Evolutionary conservation across 2,888 invertebrate genomes (phyloP), one percentile per base, ranked within the genome.

Genomic region (Periphyllus acericola): DNA sequence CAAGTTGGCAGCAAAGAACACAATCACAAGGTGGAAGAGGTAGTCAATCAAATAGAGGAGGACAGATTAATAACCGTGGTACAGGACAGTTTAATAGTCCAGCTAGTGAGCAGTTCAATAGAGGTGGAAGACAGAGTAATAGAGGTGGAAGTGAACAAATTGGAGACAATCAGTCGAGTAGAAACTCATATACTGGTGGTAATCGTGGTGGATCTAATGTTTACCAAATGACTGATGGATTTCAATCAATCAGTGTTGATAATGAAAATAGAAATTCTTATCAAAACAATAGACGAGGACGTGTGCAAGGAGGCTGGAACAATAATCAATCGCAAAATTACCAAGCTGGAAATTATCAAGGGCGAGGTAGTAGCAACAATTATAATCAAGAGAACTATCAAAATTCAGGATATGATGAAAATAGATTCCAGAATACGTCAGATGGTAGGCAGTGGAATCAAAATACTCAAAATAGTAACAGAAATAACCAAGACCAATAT

Each of bases 1-100:
- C 99, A 0, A 95, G 97, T 0, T 99, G 98, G 97, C 95, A 95
- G 91, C 96, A 97, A 91, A 89, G 90, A 83, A 93, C 93, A 83
- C 93, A 60, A 93, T 93, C 60, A 92, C 93, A 19, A 89, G 89
- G 88, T 89, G 52, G 19, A 89, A 92, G 92, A 89, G 92, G 92
- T 46, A 92, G 92, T 89, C 92, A 92, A 91, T 92, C 91, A 90
- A 91, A 91, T 89, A 91, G 92, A 82, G 91, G 90, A 83, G 90
- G 90, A 83, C 90, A 90, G 82, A 89, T 90, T 46, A 90, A 71
- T 71, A 71, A 90, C 21, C 89, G 90, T 34, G 90, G 91, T 36
- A 90, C 91, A 32, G 90, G 91, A 32, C 83, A 83, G 36, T 83
- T 60, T 14, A 60, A 60, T 21, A 89, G 89, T 82, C 81, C 89